A percentile compares a stretch with the other conserved stretches of the same genome.
Conservation (phyloP, 2,113 vertebrate genomes). For the Atractosteus spatula region DNA sequence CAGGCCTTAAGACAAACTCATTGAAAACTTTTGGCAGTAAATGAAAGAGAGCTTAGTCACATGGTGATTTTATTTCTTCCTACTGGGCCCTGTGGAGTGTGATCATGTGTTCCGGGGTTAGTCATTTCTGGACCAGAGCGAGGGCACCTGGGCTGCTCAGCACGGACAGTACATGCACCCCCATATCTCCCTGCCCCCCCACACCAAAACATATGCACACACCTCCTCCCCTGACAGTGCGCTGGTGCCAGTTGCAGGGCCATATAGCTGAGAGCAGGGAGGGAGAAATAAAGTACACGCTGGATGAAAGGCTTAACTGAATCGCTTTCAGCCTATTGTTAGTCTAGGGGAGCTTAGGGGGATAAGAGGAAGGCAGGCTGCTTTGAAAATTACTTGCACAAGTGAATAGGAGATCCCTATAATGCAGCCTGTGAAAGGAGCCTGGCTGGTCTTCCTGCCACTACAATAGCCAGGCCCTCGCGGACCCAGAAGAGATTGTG, state of each 20-base stretch:
- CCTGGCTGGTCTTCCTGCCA: conserved; percentile 70
- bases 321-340: conserved; percentile 94
- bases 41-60: conserved; percentile 71
- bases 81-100: conserved; percentile 70
- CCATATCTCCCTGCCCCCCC: conserved; percentile 19
- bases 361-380: conserved; percentile 85
- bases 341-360: conserved; percentile 82
- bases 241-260: conserved; percentile 72
- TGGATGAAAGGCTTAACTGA: conserved; percentile 88
- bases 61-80: conserved; percentile 74
- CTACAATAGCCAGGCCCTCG: conserved; percentile 63
- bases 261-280: conserved; percentile 71
- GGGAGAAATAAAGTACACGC: conserved; percentile 83
- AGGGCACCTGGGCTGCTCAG: conserved; percentile 71
- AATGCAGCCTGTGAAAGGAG: conserved; percentile 76
- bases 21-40: conserved; percentile 74
- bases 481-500: conserved; percentile 55
- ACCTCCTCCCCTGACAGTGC: conserved; percentile 56
- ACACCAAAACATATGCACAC: conserved; percentile 32
- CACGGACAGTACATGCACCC: conserved; percentile 58
- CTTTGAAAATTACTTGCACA: conserved; percentile 89
- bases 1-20: conserved; percentile 72
- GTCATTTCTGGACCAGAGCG: conserved; percentile 76
- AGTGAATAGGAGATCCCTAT: conserved; percentile 85
- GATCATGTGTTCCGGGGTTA: conserved; percentile 78